phyloP scores from a whole-genome alignment of 2,113 vertebrate genomes.

The Alosa alosa region DNA sequence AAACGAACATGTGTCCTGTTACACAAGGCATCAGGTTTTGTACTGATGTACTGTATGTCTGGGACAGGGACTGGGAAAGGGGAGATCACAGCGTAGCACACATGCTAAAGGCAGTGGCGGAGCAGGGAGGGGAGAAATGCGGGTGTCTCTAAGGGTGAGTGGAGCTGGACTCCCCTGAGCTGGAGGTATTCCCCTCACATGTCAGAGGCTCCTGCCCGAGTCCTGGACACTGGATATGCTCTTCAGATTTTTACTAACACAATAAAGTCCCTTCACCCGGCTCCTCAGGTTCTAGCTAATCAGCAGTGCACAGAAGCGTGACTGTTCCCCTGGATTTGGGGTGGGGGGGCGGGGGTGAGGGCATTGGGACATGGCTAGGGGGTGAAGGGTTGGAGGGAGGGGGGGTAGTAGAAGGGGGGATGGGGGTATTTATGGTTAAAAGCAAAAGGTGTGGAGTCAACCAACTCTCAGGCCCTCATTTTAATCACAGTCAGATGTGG shows the following conservation, averaged over 20 bases:
- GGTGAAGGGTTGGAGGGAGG: background rate
- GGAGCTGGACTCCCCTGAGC: conserved; percentile 49
- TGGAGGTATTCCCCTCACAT: conserved; percentile 11
- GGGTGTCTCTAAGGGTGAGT: background rate
- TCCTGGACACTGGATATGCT: conserved; percentile 20
- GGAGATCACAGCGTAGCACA: background rate
- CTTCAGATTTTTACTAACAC: conserved; percentile 43
- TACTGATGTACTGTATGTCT: background rate
- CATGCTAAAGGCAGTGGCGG: background rate
- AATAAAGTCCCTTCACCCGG: conserved; percentile 46
- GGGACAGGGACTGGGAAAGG: background rate
- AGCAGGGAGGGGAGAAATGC: background rate
- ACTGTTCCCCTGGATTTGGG: conserved; percentile 66
- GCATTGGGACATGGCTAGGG: background rate
- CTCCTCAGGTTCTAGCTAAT: conserved; percentile 68
- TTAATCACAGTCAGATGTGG: conserved; percentile 80
- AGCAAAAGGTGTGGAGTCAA: conserved; percentile 17
- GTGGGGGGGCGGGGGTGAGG: conserved; percentile 41
- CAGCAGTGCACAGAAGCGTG: conserved; percentile 69
- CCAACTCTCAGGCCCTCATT: conserved; percentile 50
- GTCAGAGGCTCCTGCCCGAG: conserved; percentile 9
- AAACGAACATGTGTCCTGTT: background rate
- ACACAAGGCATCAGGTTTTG: background rate
- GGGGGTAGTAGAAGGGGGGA: conserved; percentile 36
- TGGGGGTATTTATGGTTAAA: conserved; percentile 43